Evolutionary conservation across 2,888 invertebrate species (phyloP), one percentile per base, ranked within the genome.

Genomic region (Andrena bicolor): DNA sequence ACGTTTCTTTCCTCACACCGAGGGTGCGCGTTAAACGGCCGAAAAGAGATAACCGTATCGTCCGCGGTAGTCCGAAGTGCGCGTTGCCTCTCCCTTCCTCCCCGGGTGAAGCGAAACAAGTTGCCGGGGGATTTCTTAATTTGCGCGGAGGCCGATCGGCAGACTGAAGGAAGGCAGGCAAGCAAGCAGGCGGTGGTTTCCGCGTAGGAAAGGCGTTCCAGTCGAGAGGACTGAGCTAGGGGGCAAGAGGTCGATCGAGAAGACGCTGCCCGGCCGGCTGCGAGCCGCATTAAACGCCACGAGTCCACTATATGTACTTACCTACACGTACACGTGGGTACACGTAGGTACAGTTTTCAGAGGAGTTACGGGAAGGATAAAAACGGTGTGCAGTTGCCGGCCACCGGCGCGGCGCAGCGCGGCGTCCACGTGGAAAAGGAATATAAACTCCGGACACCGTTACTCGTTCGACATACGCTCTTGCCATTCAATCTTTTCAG

Each of bases 401-500:
- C 58, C 72, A 58, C 30, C 65, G 65, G 23, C 56, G 26, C 26
- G n/a, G 10, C 26, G 64, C 53, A 35, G 35, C 58, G 35, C 68
- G 58, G 28, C 70, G 73, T 75, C 76, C 88, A 88, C 81, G 84
- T 87, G 86, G 76, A 86, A 84, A 86, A 86, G 83, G 85, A 82
- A 85, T 80, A 88, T 83, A 85, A 88, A 85, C 80, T 80, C 60
- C 64, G 13, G 64, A 56, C 72, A 83, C 88, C 88, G 85, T 88
- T 88, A 88, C 70, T 88, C 85, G 88, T 86, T 84, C 88, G 88
- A 88, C 86, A 85, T 88, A 85, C 82, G 76, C 60, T 79, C 78
- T 71, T 71, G 79, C 79, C 82, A 86, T 86, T 86, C 78, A 82
- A 72, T 80, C 80, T 68, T 79, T 68, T 79, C 81, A 63, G 80